A percentile compares a stretch with the other conserved stretches of the same genome.
These are phyloP conservation scores for Dioctria rufipes DNA, from an alignment of 2,888 invertebrate species.

Conservation along the genomic window DNA sequence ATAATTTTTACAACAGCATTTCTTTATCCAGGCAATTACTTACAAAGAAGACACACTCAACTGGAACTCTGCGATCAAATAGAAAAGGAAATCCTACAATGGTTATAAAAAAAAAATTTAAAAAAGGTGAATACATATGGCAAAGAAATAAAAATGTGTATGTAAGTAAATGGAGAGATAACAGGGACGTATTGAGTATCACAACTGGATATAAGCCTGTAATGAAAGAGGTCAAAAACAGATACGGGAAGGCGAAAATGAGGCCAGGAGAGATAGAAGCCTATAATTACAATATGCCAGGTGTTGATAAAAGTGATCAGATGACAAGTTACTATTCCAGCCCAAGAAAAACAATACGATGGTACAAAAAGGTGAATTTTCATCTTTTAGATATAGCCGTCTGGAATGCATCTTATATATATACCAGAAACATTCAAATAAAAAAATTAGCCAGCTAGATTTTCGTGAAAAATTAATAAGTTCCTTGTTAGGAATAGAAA, in stretches of 20 bases:
- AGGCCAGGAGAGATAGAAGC: constrained; percentile 9
- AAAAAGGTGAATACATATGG: constrained; percentile 46
- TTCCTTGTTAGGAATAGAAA: constrained; percentile 17
- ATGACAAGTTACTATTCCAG: neutral
- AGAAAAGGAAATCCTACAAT: constrained; percentile 41
- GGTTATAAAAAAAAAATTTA: constrained; percentile 32
- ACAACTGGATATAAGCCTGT: constrained; percentile 16
- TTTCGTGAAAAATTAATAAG: neutral
- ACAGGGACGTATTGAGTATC: constrained; percentile 43
- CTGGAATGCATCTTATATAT: constrained; percentile 15
- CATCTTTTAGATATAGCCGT: constrained; percentile 18
- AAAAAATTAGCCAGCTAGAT: too few species aligned
- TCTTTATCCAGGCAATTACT: constrained; percentile 27
- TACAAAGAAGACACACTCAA: constrained; percentile 31
- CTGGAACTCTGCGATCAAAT: constrained; percentile 39
- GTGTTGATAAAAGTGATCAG: neutral
- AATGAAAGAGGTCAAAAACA: too few species aligned
- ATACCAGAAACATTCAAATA: neutral
- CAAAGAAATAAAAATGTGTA: neutral
- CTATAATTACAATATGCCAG: neutral
- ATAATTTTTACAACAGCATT: constrained; percentile 56
- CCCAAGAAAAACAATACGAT: constrained; percentile 21
- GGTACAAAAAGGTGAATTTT: constrained; percentile 34
- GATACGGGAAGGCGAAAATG: constrained; percentile 38
- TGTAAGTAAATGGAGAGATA: constrained; percentile 27